These are phyloP conservation scores for Onychorhynchus coronatus DNA, from an alignment of 2,113 vertebrate genomes.

Conservation along the genomic window DNA sequence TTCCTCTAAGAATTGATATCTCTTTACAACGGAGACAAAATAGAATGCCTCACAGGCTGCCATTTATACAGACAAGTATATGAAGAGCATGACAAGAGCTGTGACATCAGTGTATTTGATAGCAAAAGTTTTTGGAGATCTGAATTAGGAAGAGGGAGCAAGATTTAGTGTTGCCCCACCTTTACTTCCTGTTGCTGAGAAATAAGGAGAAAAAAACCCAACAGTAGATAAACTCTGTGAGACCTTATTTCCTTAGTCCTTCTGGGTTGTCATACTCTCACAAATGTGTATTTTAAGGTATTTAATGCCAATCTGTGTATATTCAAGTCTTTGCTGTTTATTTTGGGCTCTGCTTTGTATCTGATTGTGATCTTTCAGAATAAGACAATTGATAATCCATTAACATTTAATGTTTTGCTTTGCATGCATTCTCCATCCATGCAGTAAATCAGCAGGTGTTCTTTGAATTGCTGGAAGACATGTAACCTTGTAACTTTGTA, in stretches of 20 bases:
- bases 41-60: neutral
- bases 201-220: neutral
- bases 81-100: neutral
- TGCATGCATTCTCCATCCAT: neutral
- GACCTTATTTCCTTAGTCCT: neutral
- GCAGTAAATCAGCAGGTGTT: neutral
- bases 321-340: neutral
- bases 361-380: neutral
- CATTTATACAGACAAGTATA: neutral
- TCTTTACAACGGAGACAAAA: neutral
- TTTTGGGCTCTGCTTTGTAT: neutral
- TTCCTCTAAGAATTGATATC: neutral
- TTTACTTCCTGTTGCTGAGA: neutral
- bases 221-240: neutral
- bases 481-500: neutral
- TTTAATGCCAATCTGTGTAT: neutral
- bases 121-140: neutral
- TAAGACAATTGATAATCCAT: neutral
- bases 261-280: neutral
- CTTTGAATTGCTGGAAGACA: neutral
- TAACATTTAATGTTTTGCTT: constrained; percentile 1
- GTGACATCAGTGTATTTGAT: neutral
- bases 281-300: neutral
- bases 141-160: neutral
- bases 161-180: neutral